These are phyloP conservation scores for Meganola albula DNA, from an alignment of 2,888 invertebrate species.

Conservation along the genomic window DNA sequence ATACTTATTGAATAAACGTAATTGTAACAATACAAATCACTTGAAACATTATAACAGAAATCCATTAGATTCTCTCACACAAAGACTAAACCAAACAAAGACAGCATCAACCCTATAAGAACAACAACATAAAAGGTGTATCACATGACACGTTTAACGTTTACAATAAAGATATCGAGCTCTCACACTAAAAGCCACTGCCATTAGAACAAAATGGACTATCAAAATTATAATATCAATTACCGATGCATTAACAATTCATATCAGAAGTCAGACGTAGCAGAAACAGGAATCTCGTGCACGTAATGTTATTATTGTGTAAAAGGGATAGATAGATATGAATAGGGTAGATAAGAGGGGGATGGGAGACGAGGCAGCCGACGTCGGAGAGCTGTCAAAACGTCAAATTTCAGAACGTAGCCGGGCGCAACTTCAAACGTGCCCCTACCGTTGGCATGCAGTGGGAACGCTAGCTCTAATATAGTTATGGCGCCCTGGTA, in stretches of 20 bases:
- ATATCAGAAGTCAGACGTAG: slow-evolving; percentile 74
- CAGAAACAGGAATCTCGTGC: slow-evolving; percentile 71
- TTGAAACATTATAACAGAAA: slow-evolving; percentile 25
- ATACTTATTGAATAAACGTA: no score
- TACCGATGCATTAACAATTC: slow-evolving; percentile 77
- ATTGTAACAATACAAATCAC: no score
- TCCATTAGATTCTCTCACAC: slow-evolving; percentile 26
- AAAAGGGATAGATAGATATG: slow-evolving; percentile 41
- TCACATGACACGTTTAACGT: slow-evolving; percentile 41
- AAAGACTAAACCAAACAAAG: slow-evolving; percentile 26
- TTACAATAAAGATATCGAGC: slow-evolving; percentile 35
- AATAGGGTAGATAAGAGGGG: slow-evolving; percentile 34
- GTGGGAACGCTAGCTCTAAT: slow-evolving; percentile 60
- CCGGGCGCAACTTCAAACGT: slow-evolving; percentile 75
- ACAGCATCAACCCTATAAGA: slow-evolving; percentile 26
- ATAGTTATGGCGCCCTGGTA: slow-evolving; percentile 70
- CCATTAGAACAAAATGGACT: slow-evolving; percentile 60
- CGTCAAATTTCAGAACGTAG: slow-evolving; percentile 77
- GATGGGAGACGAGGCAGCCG: slow-evolving; percentile 55
- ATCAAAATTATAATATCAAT: slow-evolving; percentile 76
- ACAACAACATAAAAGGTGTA: slow-evolving; percentile 38
- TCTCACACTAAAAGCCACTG: slow-evolving; percentile 54
- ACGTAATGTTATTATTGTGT: slow-evolving; percentile 66
- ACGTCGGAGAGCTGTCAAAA: slow-evolving; percentile 78
- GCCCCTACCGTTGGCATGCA: slow-evolving; percentile 70